These are phyloP conservation scores for Eupithecia insigniata DNA, from an alignment of 2,888 invertebrate species.

Conservation along the genomic window DNA sequence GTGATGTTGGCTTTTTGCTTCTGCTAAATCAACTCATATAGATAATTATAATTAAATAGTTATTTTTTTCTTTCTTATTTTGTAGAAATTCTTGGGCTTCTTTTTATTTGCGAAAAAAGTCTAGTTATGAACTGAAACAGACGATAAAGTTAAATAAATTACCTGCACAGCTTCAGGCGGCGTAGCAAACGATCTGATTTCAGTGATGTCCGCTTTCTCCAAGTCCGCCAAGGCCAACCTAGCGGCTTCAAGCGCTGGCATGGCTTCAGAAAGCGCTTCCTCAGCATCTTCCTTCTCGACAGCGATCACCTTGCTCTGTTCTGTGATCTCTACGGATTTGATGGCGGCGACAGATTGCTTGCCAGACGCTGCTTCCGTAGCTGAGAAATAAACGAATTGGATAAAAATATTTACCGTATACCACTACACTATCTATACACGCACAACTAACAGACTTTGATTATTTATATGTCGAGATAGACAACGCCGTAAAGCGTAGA, in stretches of 20 bases:
- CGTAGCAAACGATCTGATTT: slow-evolving; percentile 95
- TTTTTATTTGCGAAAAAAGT: no score
- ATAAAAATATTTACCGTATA: not conserved
- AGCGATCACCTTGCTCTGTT: slow-evolving; percentile 90
- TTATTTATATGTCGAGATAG: no score
- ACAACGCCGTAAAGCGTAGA: no score
- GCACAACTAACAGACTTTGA: no score
- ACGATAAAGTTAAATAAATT: not conserved
- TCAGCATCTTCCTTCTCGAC: slow-evolving; percentile 94
- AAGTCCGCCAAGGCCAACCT: slow-evolving; percentile 91
- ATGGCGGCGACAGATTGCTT: slow-evolving; percentile 92
- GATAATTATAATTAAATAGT: no score
- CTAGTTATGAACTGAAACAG: not conserved
- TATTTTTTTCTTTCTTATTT: no score
- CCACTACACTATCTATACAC: no score
- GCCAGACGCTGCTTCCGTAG: slow-evolving; percentile 88
- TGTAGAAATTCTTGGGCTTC: no score
- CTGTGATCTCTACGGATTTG: slow-evolving; percentile 92
- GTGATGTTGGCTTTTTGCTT: slow-evolving; percentile 45
- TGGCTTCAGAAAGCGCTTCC: slow-evolving; percentile 89
- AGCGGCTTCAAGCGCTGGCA: slow-evolving; percentile 93
- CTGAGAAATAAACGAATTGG: slow-evolving; percentile 50
- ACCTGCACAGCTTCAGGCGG: slow-evolving; percentile 95
- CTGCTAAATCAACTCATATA: not conserved
- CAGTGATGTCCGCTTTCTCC: slow-evolving; percentile 95